These are phyloP conservation scores for Pygoscelis antarcticus DNA, from an alignment of 2,113 vertebrate genomes.

Conservation along the genomic window DNA sequence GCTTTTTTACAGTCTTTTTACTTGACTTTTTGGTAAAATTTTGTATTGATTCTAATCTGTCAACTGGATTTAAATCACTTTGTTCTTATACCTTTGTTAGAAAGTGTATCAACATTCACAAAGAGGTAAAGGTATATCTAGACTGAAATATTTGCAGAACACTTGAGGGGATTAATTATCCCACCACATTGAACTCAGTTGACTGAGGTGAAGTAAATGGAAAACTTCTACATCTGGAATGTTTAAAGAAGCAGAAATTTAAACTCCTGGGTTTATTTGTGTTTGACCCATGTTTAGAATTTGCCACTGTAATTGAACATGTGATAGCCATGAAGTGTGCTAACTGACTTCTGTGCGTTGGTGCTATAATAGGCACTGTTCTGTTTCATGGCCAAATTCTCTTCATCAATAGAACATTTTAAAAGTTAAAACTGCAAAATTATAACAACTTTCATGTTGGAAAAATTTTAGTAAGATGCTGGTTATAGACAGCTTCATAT, in stretches of 20 bases:
- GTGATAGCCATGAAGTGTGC: slow-evolving; percentile 34
- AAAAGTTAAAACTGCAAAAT: slow-evolving; percentile 24
- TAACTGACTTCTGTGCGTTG: background rate
- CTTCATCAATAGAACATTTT: background rate
- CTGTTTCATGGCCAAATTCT: slow-evolving; percentile 31
- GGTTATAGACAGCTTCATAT: background rate
- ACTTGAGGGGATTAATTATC: slow-evolving; percentile 13
- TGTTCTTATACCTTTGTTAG: background rate
- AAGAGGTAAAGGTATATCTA: background rate
- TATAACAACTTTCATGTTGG: background rate
- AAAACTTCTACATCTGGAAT: slow-evolving; percentile 59
- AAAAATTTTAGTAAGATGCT: slow-evolving; percentile 13
- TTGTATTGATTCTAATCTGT: background rate
- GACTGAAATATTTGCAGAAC: background rate
- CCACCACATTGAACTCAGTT: slow-evolving; percentile 20
- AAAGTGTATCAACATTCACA: background rate
- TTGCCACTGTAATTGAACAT: slow-evolving; percentile 36
- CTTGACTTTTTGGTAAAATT: background rate
- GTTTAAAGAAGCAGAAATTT: slow-evolving; percentile 45
- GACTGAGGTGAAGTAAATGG: slow-evolving; percentile 53
- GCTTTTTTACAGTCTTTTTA: background rate
- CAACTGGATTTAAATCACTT: background rate
- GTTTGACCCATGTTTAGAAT: slow-evolving; percentile 66
- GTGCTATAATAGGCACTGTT: slow-evolving; percentile 11
- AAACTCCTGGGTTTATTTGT: slow-evolving; percentile 55